Evolutionary conservation across 2,797 vertebrate genomes (phyloP).

Genomic region (Enoplosus armatus): DNA sequence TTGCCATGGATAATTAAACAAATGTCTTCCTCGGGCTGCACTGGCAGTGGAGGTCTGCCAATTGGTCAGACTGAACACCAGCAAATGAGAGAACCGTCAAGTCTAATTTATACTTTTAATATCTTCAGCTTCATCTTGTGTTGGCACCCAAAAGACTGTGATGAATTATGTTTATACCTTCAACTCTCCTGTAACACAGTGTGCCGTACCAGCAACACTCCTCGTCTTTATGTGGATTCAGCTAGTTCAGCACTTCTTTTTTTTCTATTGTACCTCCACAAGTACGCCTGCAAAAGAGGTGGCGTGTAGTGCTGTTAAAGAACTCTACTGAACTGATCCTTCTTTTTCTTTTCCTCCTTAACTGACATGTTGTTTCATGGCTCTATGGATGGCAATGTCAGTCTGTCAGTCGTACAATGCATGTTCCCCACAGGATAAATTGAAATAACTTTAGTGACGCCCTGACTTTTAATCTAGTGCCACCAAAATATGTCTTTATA

Average conservation of each 20-base stretch:
- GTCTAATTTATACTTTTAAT: not conserved
- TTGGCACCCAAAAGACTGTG: not conserved
- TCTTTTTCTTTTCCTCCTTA: not conserved
- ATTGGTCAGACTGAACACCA: conserved; percentile 9
- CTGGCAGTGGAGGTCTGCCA: conserved; percentile 19
- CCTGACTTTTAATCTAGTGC: not conserved
- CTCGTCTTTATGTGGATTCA: conserved; percentile 3
- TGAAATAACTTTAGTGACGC: not conserved
- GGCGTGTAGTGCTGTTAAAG: not conserved
- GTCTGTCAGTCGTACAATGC: not conserved
- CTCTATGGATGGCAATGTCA: not conserved
- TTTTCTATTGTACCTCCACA: not conserved
- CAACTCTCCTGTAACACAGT: conserved; percentile 1
- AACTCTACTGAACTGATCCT: not conserved
- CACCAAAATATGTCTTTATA: not conserved
- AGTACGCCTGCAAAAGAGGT: conserved; percentile 8
- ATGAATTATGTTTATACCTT: conserved; percentile 5
- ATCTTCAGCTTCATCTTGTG: not conserved
- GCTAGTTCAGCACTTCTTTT: conserved; percentile 28
- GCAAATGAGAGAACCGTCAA: not conserved
- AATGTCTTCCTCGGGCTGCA: conserved; percentile 56
- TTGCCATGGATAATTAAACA: conserved; percentile 73
- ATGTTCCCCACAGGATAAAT: not conserved
- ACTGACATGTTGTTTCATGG: not conserved
- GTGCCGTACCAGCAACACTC: not conserved